Conservation (phyloP, 2,797 vertebrate species). For the Eleutherodactylus coqui region DNA sequence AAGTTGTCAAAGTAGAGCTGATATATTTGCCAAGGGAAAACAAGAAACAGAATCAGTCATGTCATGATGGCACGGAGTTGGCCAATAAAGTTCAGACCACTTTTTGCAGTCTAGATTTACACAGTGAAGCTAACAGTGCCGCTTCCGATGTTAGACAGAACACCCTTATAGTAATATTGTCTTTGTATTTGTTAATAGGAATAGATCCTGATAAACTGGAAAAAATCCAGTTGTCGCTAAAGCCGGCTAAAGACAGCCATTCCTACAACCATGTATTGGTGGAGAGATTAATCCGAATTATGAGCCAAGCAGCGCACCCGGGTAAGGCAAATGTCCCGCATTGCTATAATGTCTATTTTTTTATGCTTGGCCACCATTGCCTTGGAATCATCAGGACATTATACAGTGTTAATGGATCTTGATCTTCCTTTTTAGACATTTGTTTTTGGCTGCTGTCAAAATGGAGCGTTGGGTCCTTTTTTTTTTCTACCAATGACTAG, state of each 20-base stretch:
- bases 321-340: conserved; percentile 73
- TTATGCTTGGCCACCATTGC: no score
- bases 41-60: background rate
- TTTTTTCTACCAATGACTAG: background rate
- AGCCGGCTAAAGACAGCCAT: conserved; percentile 80
- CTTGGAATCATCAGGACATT: background rate
- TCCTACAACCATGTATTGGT: conserved; percentile 90
- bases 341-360: background rate
- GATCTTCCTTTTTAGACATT: no score
- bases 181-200: conserved; percentile 73
- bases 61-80: background rate
- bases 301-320: conserved; percentile 90
- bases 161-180: background rate
- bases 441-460: no score
- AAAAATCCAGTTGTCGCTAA: conserved; percentile 89
- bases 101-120: background rate
- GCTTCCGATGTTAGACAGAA: conserved; percentile 17
- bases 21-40: background rate
- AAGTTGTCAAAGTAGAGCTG: background rate
- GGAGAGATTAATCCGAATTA: conserved; percentile 91
- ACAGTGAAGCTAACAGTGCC: background rate
- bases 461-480: no score
- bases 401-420: no score
- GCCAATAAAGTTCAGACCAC: background rate
- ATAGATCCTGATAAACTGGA: conserved; percentile 89